Conservation (phyloP, 2,113 vertebrate species). For the Chrysemys picta region DNA sequence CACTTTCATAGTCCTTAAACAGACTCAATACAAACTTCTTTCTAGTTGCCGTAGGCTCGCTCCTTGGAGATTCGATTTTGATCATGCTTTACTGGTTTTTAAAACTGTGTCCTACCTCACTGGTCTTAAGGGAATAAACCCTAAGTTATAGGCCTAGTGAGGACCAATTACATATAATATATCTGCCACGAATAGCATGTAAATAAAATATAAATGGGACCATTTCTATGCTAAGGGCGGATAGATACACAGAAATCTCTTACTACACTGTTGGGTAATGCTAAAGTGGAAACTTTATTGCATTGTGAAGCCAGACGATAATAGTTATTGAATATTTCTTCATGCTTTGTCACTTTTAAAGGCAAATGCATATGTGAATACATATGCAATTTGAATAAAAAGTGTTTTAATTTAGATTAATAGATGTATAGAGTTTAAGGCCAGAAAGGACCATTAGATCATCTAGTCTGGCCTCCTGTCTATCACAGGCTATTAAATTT, state of each 20-base stretch:
- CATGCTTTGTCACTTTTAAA: slow-evolving; percentile 29
- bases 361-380: not conserved
- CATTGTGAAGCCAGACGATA: not conserved
- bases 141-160: not conserved
- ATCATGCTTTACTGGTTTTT: not conserved
- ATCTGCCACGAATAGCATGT: not conserved
- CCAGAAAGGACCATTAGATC: not conserved
- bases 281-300: slow-evolving; percentile 29
- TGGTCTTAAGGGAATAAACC: not conserved
- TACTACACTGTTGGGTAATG: not conserved
- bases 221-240: not conserved
- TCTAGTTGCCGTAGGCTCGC: slow-evolving; percentile 8
- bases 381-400: not conserved
- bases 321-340: slow-evolving; percentile 54
- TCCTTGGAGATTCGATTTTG: slow-evolving; percentile 13
- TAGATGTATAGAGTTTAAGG: not conserved
- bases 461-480: not conserved
- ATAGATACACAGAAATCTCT: not conserved
- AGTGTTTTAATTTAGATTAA: not conserved
- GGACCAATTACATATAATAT: slow-evolving; percentile 38
- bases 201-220: slow-evolving; percentile 24
- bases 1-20: slow-evolving; percentile 59
- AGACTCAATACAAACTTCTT: slow-evolving; percentile 17
- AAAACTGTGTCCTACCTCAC: accelerated
- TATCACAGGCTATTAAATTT: not conserved